Percentiles rank a stretch among this genome's conserved stretches.
Conservation (phyloP, 1,140 invertebrate genomes). For the Muscidifurax raptorellus region DNA sequence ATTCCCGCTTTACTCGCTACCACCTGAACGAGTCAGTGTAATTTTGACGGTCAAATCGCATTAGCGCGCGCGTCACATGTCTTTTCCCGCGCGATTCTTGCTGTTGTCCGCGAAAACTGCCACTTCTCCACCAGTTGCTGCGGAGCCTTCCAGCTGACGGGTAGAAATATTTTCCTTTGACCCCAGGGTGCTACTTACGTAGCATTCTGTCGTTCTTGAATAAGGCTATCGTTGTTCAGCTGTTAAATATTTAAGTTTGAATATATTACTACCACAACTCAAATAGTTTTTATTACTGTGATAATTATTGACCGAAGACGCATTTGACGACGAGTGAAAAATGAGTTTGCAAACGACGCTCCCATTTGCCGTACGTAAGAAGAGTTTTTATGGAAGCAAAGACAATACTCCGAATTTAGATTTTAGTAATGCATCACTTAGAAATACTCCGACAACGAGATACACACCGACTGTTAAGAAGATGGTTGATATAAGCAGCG, state of each 20-base stretch:
- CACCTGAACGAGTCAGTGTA: neutral
- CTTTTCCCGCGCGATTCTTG: slow-evolving; percentile 20
- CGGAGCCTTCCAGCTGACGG: neutral
- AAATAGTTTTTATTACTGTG: neutral
- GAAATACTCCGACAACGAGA: slow-evolving; percentile 49
- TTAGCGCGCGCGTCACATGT: neutral
- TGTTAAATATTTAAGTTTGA: too few species aligned
- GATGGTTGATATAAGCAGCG: slow-evolving; percentile 67
- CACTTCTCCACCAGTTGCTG: neutral
- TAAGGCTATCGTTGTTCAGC: too few species aligned
- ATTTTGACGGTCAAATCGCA: neutral
- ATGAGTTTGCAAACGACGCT: slow-evolving; percentile 62
- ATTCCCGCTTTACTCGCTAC: too few species aligned
- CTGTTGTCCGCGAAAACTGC: neutral
- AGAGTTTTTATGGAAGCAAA: slow-evolving; percentile 62
- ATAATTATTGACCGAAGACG: neutral
- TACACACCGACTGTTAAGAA: slow-evolving; percentile 66
- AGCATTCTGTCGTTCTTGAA: neutral
- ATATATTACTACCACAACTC: neutral
- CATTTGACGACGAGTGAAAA: neutral
- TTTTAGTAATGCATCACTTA: slow-evolving; percentile 60
- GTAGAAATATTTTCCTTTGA: neutral
- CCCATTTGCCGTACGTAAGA: slow-evolving; percentile 62
- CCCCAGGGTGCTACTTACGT: neutral
- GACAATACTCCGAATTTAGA: slow-evolving; percentile 56